Evolutionary conservation across 1,140 invertebrate species (phyloP).

Genomic region (Musca vetustissima): DNA sequence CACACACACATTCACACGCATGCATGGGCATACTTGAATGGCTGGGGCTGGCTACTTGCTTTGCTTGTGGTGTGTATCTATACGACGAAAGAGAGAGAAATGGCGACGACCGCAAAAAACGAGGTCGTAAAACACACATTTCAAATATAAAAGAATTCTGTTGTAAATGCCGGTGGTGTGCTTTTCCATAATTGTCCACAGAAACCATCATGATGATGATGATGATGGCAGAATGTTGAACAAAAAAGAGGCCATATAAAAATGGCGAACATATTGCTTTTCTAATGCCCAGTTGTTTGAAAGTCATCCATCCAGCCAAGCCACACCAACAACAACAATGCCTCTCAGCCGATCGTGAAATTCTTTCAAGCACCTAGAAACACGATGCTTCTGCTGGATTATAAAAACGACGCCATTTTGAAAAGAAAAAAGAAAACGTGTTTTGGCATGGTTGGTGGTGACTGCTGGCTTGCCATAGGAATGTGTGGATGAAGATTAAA

Average conservation of each 20-base stretch:
- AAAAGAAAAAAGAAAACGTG: background rate
- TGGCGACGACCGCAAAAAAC: no score
- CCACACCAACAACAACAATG: background rate
- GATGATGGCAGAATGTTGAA: no score
- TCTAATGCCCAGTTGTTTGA: background rate
- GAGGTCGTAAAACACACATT: no score
- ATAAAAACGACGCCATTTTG: slow-evolving; percentile 15
- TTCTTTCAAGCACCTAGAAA: slow-evolving; percentile 12
- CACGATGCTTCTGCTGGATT: background rate
- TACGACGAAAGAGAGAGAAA: no score
- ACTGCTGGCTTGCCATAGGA: no score
- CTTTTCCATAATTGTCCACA: no score
- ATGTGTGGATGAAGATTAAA: no score
- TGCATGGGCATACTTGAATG: no score
- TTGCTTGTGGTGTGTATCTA: no score
- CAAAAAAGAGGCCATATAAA: slow-evolving; percentile 6
- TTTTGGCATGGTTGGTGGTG: background rate
- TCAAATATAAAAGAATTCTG: background rate
- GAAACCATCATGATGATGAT: no score
- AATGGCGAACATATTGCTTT: background rate
- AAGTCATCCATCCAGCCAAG: no score
- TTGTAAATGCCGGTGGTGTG: background rate
- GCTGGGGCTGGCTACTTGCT: no score
- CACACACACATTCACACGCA: background rate
- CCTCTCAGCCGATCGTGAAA: slow-evolving; percentile 2